These are phyloP conservation scores for Xiphias gladius DNA, from an alignment of 2,113 vertebrate genomes.

Conservation along the genomic window DNA sequence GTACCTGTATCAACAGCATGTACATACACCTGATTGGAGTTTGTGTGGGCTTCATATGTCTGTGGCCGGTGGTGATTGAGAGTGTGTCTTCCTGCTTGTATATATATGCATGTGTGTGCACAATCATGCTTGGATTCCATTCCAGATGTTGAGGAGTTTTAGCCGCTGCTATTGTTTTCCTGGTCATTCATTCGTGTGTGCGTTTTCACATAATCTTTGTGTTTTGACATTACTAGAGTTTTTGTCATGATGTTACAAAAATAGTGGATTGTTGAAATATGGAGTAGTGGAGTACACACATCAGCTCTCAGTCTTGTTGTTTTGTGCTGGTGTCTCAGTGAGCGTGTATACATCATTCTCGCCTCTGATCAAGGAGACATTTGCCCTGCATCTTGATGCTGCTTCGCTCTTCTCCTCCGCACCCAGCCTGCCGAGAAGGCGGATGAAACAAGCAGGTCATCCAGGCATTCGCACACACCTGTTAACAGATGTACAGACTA, in stretches of 20 bases:
- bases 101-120: background rate
- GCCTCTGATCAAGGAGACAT: slow-evolving; percentile 67
- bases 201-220: slow-evolving; percentile 23
- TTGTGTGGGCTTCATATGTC: slow-evolving; percentile 16
- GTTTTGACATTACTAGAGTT: slow-evolving; percentile 8
- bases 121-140: slow-evolving; percentile 5
- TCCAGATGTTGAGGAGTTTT: background rate
- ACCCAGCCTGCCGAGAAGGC: slow-evolving; percentile 22
- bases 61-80: slow-evolving; percentile 16
- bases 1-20: too few relatives aligned
- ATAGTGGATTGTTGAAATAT: slow-evolving; percentile 22
- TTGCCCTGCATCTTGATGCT: slow-evolving; percentile 50
- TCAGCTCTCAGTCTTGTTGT: slow-evolving; percentile 7
- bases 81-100: background rate
- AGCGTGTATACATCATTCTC: slow-evolving; percentile 31
- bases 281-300: background rate
- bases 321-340: slow-evolving; percentile 1
- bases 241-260: slow-evolving; percentile 30
- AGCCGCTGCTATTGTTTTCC: background rate
- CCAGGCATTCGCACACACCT: slow-evolving; percentile 40
- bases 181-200: background rate
- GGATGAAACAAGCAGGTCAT: slow-evolving; percentile 48
- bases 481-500: slow-evolving; percentile 45
- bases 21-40: slow-evolving; percentile 1
- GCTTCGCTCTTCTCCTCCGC: slow-evolving; percentile 29